These are phyloP conservation scores for Sphaerodactylus townsendi DNA, from an alignment of 2,113 vertebrate genomes.

Conservation along the genomic window DNA sequence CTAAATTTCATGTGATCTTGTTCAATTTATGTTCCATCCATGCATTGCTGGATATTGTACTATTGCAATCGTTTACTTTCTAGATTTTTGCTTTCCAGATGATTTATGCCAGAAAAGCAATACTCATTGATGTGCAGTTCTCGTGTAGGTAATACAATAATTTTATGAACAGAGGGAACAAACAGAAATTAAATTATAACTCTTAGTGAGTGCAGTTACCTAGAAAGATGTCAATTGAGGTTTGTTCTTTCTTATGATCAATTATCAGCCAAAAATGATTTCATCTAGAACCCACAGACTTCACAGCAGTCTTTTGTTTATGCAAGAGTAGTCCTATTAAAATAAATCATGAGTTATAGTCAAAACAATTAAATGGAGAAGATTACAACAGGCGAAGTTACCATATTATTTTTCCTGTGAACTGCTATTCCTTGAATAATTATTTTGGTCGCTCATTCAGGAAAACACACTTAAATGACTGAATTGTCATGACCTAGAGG, in stretches of 20 bases:
- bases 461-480: background rate
- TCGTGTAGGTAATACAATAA: background rate
- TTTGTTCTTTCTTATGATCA: background rate
- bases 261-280: conserved; percentile 26
- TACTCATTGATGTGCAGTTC: background rate
- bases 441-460: background rate
- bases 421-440: background rate
- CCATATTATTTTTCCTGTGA: conserved; percentile 17
- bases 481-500: background rate
- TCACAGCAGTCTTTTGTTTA: background rate
- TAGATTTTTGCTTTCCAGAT: too few species aligned
- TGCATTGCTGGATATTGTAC: background rate
- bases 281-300: background rate
- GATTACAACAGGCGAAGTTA: background rate
- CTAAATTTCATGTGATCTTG: background rate
- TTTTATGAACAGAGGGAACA: background rate
- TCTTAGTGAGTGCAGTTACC: background rate
- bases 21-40: too few species aligned
- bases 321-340: background rate
- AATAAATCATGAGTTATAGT: background rate
- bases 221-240: background rate
- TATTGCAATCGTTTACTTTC: too few species aligned
- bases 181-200: conserved; percentile 13
- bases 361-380: background rate
- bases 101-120: too few species aligned